These are phyloP conservation scores for Dynastes tityus DNA, from an alignment of 2,888 invertebrate species.

Conservation along the genomic window DNA sequence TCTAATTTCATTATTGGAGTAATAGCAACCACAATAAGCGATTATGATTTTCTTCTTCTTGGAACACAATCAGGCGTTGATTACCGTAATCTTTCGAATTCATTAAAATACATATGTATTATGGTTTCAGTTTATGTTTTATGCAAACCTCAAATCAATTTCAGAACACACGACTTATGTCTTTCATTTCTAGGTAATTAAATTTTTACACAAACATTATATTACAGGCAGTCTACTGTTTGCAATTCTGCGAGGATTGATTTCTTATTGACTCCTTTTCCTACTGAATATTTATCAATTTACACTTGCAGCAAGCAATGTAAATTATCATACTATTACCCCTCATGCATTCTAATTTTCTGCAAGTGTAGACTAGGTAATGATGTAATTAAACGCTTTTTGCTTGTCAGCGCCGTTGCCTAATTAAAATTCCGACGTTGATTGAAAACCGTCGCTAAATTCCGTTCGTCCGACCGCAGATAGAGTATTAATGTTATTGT, in stretches of 20 bases:
- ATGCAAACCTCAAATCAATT: no score
- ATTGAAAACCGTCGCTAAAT: constrained; percentile 41
- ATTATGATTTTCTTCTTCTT: no score
- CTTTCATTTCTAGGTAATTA: no score
- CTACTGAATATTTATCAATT: not conserved
- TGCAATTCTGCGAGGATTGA: not conserved
- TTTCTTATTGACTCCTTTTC: constrained; percentile 18
- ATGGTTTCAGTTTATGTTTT: no score
- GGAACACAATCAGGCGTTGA: no score
- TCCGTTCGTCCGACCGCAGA: constrained; percentile 9
- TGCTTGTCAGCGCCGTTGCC: constrained; percentile 27
- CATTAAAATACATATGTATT: no score
- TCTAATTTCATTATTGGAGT: no score
- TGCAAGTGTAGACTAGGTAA: constrained; percentile 26
- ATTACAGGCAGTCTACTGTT: not conserved
- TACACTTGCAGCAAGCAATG: not conserved
- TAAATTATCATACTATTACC: constrained; percentile 27
- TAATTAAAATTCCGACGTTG: constrained; percentile 45
- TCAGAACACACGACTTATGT: no score
- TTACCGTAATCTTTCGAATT: no score
- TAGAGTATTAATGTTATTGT: constrained; percentile 27
- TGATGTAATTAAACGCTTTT: constrained; percentile 32
- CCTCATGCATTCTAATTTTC: constrained; percentile 22
- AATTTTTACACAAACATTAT: no score
- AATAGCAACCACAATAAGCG: no score